These are phyloP conservation scores for Teleogryllus occipitalis DNA, from an alignment of 1,140 invertebrate species.

Conservation along the genomic window DNA sequence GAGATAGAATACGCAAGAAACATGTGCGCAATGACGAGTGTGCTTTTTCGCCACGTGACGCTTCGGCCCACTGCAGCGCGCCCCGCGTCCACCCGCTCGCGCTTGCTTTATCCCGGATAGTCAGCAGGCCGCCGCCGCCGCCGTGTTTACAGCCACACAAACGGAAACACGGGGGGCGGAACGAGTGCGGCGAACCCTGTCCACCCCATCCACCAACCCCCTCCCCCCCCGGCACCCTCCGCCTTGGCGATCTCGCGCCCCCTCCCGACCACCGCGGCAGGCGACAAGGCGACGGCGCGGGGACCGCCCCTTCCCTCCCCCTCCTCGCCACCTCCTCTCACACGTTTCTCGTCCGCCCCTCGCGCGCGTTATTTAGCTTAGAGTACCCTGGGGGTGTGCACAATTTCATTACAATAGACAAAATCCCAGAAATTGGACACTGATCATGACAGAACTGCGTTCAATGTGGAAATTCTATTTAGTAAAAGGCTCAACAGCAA, in stretches of 20 bases:
- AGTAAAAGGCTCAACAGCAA: too few relatives aligned
- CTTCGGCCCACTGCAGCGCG: too few relatives aligned
- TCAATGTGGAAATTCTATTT: too few relatives aligned
- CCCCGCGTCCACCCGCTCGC: background rate
- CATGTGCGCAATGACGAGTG: too few relatives aligned
- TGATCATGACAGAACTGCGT: conserved; percentile 2
- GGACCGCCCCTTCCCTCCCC: too few relatives aligned
- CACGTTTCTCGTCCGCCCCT: too few relatives aligned
- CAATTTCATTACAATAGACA: conserved; percentile 18
- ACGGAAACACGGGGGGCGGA: background rate
- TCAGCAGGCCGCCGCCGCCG: background rate
- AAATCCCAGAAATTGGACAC: conserved; percentile 14
- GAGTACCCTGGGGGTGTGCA: background rate
- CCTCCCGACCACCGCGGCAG: too few relatives aligned
- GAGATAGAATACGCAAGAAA: too few relatives aligned
- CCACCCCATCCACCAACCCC: too few relatives aligned
- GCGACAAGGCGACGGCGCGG: too few relatives aligned
- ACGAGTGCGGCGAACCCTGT: background rate
- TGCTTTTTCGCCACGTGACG: too few relatives aligned
- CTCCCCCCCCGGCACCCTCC: background rate
- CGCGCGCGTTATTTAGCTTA: background rate
- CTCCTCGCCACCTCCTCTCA: too few relatives aligned
- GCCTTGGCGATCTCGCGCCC: background rate
- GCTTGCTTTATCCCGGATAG: background rate
- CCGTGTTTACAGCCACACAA: background rate